Percentiles rank a stretch among this genome's conserved stretches.
Conservation (phyloP, 2,797 vertebrate species). For the Galaxias olidus region DNA sequence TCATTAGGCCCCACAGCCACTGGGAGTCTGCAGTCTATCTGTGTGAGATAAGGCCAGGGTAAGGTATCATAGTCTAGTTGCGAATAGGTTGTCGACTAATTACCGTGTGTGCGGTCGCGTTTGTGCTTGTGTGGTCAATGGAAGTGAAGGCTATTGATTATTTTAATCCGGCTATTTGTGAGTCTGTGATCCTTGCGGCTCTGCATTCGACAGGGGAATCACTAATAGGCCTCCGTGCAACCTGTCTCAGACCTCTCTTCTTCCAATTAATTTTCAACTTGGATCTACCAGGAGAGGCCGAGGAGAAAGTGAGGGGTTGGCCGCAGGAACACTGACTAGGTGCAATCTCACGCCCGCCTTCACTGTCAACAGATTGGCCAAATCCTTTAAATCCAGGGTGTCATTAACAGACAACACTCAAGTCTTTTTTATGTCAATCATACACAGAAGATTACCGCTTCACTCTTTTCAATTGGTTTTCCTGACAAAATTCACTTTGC, state of each 20-base stretch:
- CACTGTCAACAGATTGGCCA: conserved; percentile 67
- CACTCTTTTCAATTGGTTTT: conserved; percentile 6
- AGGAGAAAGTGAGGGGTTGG: conserved; percentile 56
- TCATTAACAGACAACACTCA: conserved; percentile 58
- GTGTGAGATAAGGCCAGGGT: conserved; percentile 55
- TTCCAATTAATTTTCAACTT: conserved; percentile 84
- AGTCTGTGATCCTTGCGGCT: conserved; percentile 85
- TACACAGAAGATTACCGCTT: conserved; percentile 43
- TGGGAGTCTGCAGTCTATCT: conserved; percentile 52
- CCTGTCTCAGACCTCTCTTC: conserved; percentile 79
- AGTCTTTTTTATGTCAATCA: conserved; percentile 43
- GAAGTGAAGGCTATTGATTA: conserved; percentile 86
- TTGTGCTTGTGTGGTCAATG: conserved; percentile 70
- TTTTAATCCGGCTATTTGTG: conserved; percentile 88
- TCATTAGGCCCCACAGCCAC: conserved; percentile 66
- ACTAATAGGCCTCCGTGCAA: conserved; percentile 80
- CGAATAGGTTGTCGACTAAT: conserved; percentile 79
- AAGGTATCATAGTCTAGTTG: conserved; percentile 73
- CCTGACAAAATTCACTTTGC: no score
- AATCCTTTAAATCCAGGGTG: conserved; percentile 70
- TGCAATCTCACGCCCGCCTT: conserved; percentile 54
- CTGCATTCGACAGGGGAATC: conserved; percentile 81
- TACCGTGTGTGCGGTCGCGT: conserved; percentile 56
- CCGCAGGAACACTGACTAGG: conserved; percentile 42
- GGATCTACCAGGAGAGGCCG: conserved; percentile 68